These are phyloP conservation scores for Phylloscopus trochiloides DNA, from an alignment of 2,113 vertebrate genomes.

Conservation along the genomic window DNA sequence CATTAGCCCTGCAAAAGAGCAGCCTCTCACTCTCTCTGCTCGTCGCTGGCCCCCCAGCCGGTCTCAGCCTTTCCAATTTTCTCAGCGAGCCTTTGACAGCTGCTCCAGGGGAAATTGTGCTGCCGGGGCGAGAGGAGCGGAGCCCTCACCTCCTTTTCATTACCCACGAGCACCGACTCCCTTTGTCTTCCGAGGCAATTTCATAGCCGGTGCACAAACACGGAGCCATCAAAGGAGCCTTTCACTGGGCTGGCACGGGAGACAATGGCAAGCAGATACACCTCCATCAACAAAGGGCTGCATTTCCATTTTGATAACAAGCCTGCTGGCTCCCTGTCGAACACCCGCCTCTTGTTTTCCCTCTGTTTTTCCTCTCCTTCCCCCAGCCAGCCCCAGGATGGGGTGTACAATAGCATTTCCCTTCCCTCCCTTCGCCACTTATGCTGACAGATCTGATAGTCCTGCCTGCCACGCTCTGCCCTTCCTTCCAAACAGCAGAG, in stretches of 20 bases:
- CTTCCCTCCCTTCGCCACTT: background rate
- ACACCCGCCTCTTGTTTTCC: background rate
- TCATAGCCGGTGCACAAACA: conserved; percentile 68
- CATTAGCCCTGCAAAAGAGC: background rate
- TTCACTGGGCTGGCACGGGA: conserved; percentile 34
- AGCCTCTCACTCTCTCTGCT: background rate
- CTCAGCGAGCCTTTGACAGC: conserved; percentile 39
- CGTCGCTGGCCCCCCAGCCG: background rate
- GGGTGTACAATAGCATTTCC: background rate
- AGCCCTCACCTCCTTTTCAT: conserved; percentile 39
- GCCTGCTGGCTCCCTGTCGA: background rate
- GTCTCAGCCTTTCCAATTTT: conserved; percentile 41
- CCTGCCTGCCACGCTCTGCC: background rate
- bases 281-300: conserved; percentile 45
- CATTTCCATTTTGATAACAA: conserved; percentile 68
- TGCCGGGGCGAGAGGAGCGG: background rate
- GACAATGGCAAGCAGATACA: conserved; percentile 64
- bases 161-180: background rate
- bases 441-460: conserved; percentile 58
- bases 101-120: conserved; percentile 31
- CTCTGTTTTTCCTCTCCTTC: background rate
- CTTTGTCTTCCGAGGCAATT: conserved; percentile 69
- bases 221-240: conserved; percentile 52
- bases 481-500: background rate
- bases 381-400: background rate